Percentiles rank a stretch among this genome's conserved stretches.
phyloP scores from a whole-genome alignment of 2,113 vertebrate genomes.

The Lophotis ruficrista region DNA sequence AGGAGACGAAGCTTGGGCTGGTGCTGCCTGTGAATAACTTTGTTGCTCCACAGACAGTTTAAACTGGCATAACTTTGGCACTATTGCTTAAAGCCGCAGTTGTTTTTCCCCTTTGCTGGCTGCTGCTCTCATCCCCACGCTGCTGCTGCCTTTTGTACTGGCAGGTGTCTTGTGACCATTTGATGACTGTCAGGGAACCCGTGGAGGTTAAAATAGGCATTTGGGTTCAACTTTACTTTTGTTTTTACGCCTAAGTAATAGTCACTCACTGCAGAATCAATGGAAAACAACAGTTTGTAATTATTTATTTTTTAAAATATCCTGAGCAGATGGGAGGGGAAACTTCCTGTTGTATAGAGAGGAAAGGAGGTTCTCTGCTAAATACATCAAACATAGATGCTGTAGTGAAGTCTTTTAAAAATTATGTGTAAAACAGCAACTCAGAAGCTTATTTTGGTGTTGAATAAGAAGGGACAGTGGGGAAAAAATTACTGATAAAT shows the following conservation, averaged over 20 bases:
- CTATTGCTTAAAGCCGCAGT: rapidly evolving
- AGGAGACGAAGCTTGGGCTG: neutral
- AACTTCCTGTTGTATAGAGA: slow-evolving; percentile 31
- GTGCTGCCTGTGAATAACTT: neutral
- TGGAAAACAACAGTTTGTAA: neutral
- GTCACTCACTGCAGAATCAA: neutral
- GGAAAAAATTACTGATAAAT: neutral
- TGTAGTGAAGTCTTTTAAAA: neutral
- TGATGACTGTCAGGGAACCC: rapidly evolving
- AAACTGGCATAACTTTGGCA: neutral
- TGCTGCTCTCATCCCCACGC: neutral
- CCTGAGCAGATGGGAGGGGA: slow-evolving; percentile 57
- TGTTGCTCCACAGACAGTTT: neutral
- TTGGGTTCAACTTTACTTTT: neutral
- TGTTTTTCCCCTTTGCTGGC: neutral
- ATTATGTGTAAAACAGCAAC: neutral
- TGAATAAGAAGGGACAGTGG: neutral
- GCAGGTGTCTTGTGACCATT: neutral
- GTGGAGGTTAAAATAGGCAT: neutral
- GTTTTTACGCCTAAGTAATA: neutral
- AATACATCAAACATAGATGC: slow-evolving; percentile 6
- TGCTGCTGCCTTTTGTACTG: neutral
- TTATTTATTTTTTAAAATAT: slow-evolving; percentile 19
- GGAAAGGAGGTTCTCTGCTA: slow-evolving; percentile 57
- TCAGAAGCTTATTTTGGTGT: neutral